Evolutionary conservation across 2,113 vertebrate species (phyloP), one percentile per base, ranked within the genome.

Genomic region (Elephas maximus): DNA sequence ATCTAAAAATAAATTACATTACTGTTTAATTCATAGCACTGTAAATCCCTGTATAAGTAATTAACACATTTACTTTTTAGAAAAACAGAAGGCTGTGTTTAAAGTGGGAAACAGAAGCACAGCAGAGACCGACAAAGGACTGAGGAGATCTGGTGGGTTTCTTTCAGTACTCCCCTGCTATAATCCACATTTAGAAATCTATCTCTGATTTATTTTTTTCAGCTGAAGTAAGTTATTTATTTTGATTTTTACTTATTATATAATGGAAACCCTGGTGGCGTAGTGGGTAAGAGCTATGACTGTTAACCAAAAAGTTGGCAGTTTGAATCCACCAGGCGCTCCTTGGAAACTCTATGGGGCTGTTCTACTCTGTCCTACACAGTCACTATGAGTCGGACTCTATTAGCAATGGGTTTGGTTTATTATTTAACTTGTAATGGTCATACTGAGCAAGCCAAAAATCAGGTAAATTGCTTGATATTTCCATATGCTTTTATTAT

Each of bases 31-130:
- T 91, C 83, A 97, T 1, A 94, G 65, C 7, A 65, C 14, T 69
- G 37, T 53, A 28, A 85, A 81, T 14, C 86, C 62, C 23, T 69
- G 20, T 37, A 6, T 65, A 62, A 77, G 78, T 80, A 88, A 91
- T 93, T 65, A 93, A 82, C 74, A 95, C 63, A 33, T 62, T 65
- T 60, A 82, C 77, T 91, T 53, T 91, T 62, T 89, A 44, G 37
- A 74, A 83, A 91, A 51, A 51, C 26, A 62, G 73, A 81, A 67
- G 26, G 6, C 1, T 71, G 5, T 62, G 4, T 76, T 63, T 53
- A 77, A 92, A 45, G 20, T 81, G 26, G 30, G 88, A 93, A 94
- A 81, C 2, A 74, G 77, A 78, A 69, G 44, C 24, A 76, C 28
- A 51, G n/a, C 6, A 89, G n/a, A 71, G 71, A 84, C 15, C 86